Base-by-base conservation (phyloP, 2,797 vertebrate genomes). In the Merluccius polli region DNA sequence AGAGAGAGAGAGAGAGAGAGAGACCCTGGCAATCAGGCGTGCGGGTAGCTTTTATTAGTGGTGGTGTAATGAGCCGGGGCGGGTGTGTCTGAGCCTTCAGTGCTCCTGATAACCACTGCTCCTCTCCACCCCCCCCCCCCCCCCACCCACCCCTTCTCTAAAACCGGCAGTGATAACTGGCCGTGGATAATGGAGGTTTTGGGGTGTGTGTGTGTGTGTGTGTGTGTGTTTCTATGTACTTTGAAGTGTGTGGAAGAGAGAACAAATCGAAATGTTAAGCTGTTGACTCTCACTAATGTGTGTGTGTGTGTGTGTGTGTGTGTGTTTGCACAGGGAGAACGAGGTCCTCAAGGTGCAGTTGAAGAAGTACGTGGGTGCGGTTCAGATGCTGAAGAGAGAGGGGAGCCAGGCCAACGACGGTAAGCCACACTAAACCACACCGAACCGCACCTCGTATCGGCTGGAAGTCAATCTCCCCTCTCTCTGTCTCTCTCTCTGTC, bases 321-420 rank as follows among this genome's bases (percentile, higher is more conserved):
- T 89, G 7, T 81, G 44, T 87, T 75, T 83, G 30, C 75, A 71
- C 92, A 99, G 98, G 90, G 98, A 99, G 92, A 99, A 99, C 44
- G 98, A 99, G 80, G 98, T 99, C 80, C 94, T 99, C 70, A 99
- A 99, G 93, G 98, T 99, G 84, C 98, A 99, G 79, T 87, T 99
- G 84, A 99, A 99, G 95, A 99, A 99, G 83, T 99, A 99, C 11
- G 98, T 99, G 63, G 98, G 97, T 71, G 98, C 98, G 86, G 98
- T 99, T 75, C 98, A 99, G 94, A 99, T 99, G 98, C 95, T 99
- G 89, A 98, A 97, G 93, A 94, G 97, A 92, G 98, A 99, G 91
- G 93, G 91, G 68, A 95, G 95, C 82, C 95, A 96, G 72, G 87
- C 91, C 74, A 86, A 93, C 65, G 97, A 98, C 79, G 95, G 98